These are phyloP conservation scores for Thecophora atra DNA, from an alignment of 2,888 invertebrate species.

Conservation along the genomic window DNA sequence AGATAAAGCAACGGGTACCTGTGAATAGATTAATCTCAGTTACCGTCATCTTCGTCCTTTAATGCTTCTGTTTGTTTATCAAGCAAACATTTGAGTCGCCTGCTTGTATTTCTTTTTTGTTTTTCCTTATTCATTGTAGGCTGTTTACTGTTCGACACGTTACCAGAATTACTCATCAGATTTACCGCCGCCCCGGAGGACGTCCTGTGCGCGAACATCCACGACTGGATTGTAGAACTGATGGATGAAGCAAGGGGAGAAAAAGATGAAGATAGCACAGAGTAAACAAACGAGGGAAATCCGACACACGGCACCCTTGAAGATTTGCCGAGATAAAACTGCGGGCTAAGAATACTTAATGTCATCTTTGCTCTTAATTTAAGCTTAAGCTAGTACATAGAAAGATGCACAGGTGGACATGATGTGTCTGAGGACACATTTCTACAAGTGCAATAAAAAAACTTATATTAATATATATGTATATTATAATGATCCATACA, in stretches of 20 bases:
- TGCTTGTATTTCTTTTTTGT: conserved; percentile 16
- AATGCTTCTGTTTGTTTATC: not conserved
- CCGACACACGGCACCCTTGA: not conserved
- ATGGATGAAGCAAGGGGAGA: not conserved
- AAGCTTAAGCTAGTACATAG: too few species aligned
- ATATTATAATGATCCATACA: too few species aligned
- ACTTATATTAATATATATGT: too few species aligned
- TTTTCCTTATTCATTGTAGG: conserved; percentile 50
- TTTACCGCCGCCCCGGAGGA: conserved; percentile 61
- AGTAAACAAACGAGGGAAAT: not conserved
- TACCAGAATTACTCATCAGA: conserved; percentile 59
- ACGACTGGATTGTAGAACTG: conserved; percentile 56
- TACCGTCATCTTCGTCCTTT: too few species aligned
- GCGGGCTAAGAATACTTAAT: not conserved
- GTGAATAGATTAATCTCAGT: too few species aligned
- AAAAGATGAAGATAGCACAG: not conserved
- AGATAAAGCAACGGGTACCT: not conserved
- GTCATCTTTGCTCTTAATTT: too few species aligned
- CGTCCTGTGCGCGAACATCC: conserved; percentile 60
- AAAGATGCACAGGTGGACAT: too few species aligned
- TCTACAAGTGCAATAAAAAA: too few species aligned
- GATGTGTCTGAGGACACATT: too few species aligned
- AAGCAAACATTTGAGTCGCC: conserved; percentile 39
- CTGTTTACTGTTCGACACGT: conserved; percentile 59
- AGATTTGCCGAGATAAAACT: not conserved